Base-by-base conservation (phyloP, 2,888 invertebrate genomes). In the Sphinx pinastri region DNA sequence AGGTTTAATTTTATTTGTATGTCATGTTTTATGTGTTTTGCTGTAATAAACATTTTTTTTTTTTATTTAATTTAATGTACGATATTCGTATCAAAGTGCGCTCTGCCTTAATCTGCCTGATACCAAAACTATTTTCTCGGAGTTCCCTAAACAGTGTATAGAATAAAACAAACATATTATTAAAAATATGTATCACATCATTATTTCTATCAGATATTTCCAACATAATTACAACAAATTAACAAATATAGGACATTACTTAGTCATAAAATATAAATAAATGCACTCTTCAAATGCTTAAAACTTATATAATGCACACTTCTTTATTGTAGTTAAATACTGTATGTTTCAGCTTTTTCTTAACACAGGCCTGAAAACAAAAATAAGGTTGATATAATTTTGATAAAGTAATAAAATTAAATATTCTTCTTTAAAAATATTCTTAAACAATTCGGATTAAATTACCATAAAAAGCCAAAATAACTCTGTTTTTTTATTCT, bases 311-410 rank as follows among this genome's bases (percentile, higher is more conserved):
- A 47, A 63, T 49, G 47, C 63, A 19, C 49, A 16, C 19, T 47
- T 7, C 12, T 47, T 16, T 16, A 60, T 16, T 4, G 45, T 16
- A 4, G 19, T 19, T 38, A 16, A 3, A 16, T 38, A 6, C 11
- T 45, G 10, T 38, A n/a, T 57, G 13, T 19, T 68, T 68, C 31
- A 70, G 10, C 59, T 57, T 54, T 57, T 67, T 67, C 57, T 67
- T n/a, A 70, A 52, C 49, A 68, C 70, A 4, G 70, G 70, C 6
- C 67, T 67, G 70, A 10, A 59, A 70, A 47, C 31, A 14, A 67
- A 38, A 14, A 69, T 6, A 60, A 13, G n/a, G 57, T 45, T 57
- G 25, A 25, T 25, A 25, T 2, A 25, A 25, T 25, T 25, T 25
- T 25, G 25, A n/a, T n/a, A n/a, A n/a, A n/a, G n/a, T n/a, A 25